A percentile compares a stretch with the other conserved stretches of the same genome.
phyloP scores from a whole-genome alignment of 2,888 invertebrate species.

The Bedellia somnulentella region DNA sequence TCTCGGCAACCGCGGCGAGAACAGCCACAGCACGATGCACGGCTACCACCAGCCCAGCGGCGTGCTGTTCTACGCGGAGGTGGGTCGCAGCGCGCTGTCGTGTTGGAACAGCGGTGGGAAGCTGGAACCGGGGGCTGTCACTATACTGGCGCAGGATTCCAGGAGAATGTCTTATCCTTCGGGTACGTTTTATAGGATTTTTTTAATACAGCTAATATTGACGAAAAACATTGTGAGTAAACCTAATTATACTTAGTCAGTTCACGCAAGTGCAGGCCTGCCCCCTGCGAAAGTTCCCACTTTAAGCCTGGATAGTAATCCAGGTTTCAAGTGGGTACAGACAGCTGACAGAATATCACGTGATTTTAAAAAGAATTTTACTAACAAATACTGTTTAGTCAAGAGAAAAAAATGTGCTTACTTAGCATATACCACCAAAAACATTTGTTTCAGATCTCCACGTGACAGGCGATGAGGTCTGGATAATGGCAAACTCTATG shows the following conservation, averaged over 20 bases:
- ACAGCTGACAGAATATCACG: too few relatives aligned
- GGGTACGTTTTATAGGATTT: constrained; percentile 17
- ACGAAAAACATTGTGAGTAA: too few relatives aligned
- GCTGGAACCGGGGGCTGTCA: constrained; percentile 52
- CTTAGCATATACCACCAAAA: too few relatives aligned
- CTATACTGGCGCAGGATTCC: constrained; percentile 61
- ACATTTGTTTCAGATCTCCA: constrained; percentile 37
- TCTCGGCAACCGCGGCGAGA: constrained; percentile 66
- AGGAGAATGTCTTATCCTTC: constrained; percentile 69
- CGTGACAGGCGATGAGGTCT: constrained; percentile 66
- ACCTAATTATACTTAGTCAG: not conserved
- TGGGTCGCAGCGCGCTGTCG: constrained; percentile 70
- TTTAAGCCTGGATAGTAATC: too few relatives aligned
- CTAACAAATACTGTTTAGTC: too few relatives aligned
- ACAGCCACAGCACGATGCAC: constrained; percentile 71
- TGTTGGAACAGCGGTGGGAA: constrained; percentile 70
- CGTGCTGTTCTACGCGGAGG: constrained; percentile 70
- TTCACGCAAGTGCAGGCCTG: too few relatives aligned
- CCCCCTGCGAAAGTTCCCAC: too few relatives aligned
- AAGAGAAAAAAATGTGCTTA: too few relatives aligned
- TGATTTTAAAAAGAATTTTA: too few relatives aligned
- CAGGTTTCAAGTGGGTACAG: too few relatives aligned
- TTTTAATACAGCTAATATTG: not conserved
- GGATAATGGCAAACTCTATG: constrained; percentile 69
- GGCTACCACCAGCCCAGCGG: constrained; percentile 62